Conservation (phyloP, 2,888 invertebrate genomes). For the Hypolimnas misippus region DNA sequence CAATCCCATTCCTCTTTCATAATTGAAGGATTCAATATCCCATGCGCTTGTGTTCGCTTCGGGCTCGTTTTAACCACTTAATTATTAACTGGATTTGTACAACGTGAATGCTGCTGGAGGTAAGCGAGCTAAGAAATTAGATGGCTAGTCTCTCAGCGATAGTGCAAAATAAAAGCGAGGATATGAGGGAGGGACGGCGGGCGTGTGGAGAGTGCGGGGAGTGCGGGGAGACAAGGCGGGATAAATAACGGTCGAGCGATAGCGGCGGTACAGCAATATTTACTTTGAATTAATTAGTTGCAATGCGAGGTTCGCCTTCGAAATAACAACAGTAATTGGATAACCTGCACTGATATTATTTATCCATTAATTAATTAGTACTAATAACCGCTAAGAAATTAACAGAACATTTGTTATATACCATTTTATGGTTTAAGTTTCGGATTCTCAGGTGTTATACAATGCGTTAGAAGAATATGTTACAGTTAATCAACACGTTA, state of each 20-base stretch:
- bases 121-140: slow-evolving; percentile 9
- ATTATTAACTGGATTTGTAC: slow-evolving; percentile 1
- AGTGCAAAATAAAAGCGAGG: slow-evolving; percentile 7
- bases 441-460: background rate
- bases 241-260: background rate
- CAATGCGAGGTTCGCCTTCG: background rate
- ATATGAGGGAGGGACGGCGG: background rate
- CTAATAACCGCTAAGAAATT: background rate
- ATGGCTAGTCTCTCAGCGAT: background rate
- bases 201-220: background rate
- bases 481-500: too few relatives aligned
- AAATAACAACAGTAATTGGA: background rate
- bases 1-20: background rate
- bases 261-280: background rate
- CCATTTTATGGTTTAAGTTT: background rate
- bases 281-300: slow-evolving; percentile 7
- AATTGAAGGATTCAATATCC: background rate
- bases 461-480: background rate
- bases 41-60: background rate
- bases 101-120: background rate
- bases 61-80: background rate
- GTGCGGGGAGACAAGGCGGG: background rate
- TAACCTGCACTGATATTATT: background rate
- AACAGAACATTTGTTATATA: background rate
- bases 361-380: background rate